Base-by-base conservation (phyloP, 2,888 invertebrate species). In the Eupithecia subumbrata region DNA sequence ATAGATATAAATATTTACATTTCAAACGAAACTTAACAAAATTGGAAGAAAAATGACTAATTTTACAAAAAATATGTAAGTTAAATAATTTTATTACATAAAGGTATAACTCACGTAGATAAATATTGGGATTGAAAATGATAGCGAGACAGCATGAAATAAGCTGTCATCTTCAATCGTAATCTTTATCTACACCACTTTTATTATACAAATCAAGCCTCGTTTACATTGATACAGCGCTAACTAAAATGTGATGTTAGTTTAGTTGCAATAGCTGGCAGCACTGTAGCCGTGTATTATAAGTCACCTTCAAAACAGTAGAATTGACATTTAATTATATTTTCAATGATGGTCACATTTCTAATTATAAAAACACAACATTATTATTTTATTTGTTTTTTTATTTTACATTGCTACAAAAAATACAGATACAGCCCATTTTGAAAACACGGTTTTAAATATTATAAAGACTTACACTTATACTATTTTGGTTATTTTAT, bases 21-120 rank as follows among this genome's bases (percentile, higher is more conserved):
- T n/a, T 69, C 5, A n/a, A 34, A 22, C 25, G 37, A 68, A 68
- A 68, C 22, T 68, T 68, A 68, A 68, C 68, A 45, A 67, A 67
- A 43, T 45, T 68, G 68, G 68, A 68, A 68, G 68, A 68, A 68
- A 68, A 25, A 14, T 68, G 68, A 68, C 68, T 68, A 68, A 43
- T 40, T 43, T 16, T 60, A 60, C 60, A 60, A 60, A 25, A 25
- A 60, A 12, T 2, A 14, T 60, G 25, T 22, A 40, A 9, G 40
- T 34, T 34, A 5, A 40, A 40, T 40, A 40, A 9, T 11, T 40
- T 40, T 9, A 9, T 40, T 40, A 40, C 8, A 40, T 9, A 40
- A 9, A 30, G 30, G 40, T 40, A 8, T 40, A 9, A 40, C 9
- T 40, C 40, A 40, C 40, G 40, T 40, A 40, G 40, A 40, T 40